Base-by-base conservation (phyloP, 2,888 invertebrate genomes). In the Brachyptera putata region DNA sequence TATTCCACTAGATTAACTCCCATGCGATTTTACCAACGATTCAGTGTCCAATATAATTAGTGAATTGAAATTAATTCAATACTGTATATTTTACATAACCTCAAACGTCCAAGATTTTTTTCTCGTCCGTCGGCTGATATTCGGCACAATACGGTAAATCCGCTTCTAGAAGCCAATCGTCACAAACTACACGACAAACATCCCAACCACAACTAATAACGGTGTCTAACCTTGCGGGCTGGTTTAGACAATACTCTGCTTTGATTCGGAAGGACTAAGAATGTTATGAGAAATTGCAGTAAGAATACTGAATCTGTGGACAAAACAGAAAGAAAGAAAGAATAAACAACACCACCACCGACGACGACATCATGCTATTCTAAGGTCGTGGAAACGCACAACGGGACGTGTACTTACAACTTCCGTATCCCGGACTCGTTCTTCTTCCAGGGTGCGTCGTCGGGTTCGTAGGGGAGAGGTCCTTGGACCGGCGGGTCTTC, bases 401-500 rank as follows among this genome's bases (percentile, higher is more conserved):
- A 30, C 30, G 5, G 30, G 11, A 11, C 30, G 30, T 30, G 5
- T 67, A 84, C 89, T 84, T 80, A 93, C 93, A 93, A 91, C 82
- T 90, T 91, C 71, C 92, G 82, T 70, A 93, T 92, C 43, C 93
- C 92, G 64, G 92, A 91, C 76, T 92, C 89, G 34, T 85, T 80
- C 70, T 83, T 85, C 74, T 92, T 92, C 90, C 94, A 95, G 0
- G 95, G 95, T 61, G 97, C 97, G 77, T 98, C 97, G 70, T 95
- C 94, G 0, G 98, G 98, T 75, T 98, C 98, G 57, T 87, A 89
- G 24, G 97, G 97, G 68, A 98, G 80, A 1, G 98, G 98, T 2
- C 98, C 98, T 75, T 98, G 95, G 0, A 98, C 97, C 1, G 95
- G 92, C 13, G 90, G 85, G 70, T 95, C 95, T 65, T 89, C 89